Evolutionary conservation across 2,888 invertebrate species (phyloP).

Genomic region (Arge pagana): DNA sequence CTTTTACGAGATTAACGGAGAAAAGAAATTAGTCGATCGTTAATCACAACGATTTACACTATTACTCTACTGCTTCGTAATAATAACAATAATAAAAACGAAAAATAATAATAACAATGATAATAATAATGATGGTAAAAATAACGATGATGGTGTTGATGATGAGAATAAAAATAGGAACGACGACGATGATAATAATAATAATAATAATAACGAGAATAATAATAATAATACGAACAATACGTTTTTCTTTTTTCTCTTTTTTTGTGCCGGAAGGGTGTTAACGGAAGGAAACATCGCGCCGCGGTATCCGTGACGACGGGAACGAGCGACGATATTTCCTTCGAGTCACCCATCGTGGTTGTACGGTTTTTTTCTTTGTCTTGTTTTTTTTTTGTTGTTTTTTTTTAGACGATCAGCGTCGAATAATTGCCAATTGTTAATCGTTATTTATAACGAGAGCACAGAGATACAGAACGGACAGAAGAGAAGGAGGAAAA

Average conservation of each 20-base stretch:
- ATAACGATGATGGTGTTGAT: too few relatives aligned
- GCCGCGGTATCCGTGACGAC: constrained; percentile 14
- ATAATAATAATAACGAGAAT: too few relatives aligned
- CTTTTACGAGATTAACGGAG: constrained; percentile 34
- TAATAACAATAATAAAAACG: constrained; percentile 26
- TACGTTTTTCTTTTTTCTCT: constrained; percentile 26
- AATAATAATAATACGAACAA: constrained; percentile 27
- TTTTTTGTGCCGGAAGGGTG: constrained; percentile 30
- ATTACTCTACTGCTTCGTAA: constrained; percentile 38
- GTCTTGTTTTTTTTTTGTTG: too few relatives aligned
- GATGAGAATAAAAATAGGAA: too few relatives aligned
- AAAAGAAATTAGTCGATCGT: constrained; percentile 30
- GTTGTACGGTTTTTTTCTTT: too few relatives aligned
- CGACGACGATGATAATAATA: too few relatives aligned
- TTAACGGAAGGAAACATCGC: constrained; percentile 35
- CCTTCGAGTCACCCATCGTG: constrained; percentile 36
- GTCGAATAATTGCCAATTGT: constrained; percentile 38
- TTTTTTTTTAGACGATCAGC: too few relatives aligned
- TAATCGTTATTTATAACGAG: constrained; percentile 23
- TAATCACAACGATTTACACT: constrained; percentile 37
- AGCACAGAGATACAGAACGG: constrained; percentile 34
- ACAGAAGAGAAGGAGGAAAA: constrained; percentile 37
- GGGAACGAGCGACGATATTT: constrained; percentile 30
- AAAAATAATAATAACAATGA: too few relatives aligned
- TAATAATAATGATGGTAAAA: too few relatives aligned